These are phyloP conservation scores for Ctenoplectra terminalis DNA, from an alignment of 1,140 invertebrate species.

Conservation along the genomic window DNA sequence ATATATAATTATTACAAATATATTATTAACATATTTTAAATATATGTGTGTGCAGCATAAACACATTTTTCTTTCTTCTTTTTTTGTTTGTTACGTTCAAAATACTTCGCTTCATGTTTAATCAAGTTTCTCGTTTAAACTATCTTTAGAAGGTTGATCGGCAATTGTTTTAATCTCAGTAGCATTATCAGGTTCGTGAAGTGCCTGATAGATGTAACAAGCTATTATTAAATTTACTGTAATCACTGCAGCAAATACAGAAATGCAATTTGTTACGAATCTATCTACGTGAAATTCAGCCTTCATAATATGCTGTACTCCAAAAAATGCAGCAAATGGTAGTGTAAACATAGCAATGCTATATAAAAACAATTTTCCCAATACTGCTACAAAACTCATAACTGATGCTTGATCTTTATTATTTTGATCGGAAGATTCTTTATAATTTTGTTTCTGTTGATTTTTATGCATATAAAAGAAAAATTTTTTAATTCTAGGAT, in stretches of 20 bases:
- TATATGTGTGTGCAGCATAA: slow-evolving; percentile 15
- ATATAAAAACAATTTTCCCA: slow-evolving; percentile 88
- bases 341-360: slow-evolving; percentile 92
- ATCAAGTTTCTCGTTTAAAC: slow-evolving; percentile 63
- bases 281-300: slow-evolving; percentile 85
- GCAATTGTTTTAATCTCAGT: slow-evolving; percentile 21
- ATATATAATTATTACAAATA: slow-evolving; percentile 28
- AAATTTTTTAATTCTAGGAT: slow-evolving; percentile 66
- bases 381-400: slow-evolving; percentile 77
- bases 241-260: slow-evolving; percentile 89
- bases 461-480: slow-evolving; percentile 60
- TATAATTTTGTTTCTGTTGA: slow-evolving; percentile 43
- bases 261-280: slow-evolving; percentile 87
- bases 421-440: slow-evolving; percentile 35
- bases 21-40: slow-evolving; percentile 27
- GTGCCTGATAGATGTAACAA: slow-evolving; percentile 90
- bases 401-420: slow-evolving; percentile 39
- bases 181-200: slow-evolving; percentile 86
- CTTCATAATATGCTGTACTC: slow-evolving; percentile 85
- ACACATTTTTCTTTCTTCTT: not conserved
- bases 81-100: slow-evolving; percentile 17
- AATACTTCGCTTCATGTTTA: slow-evolving; percentile 25
- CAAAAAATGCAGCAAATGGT: slow-evolving; percentile 90
- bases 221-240: slow-evolving; percentile 91
- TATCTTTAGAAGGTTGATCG: slow-evolving; percentile 43